Percentiles rank a stretch among this genome's conserved stretches.
These are phyloP conservation scores for Phallusia fumigata DNA, from an alignment of 23 tunicate species.

Conservation along the genomic window DNA sequence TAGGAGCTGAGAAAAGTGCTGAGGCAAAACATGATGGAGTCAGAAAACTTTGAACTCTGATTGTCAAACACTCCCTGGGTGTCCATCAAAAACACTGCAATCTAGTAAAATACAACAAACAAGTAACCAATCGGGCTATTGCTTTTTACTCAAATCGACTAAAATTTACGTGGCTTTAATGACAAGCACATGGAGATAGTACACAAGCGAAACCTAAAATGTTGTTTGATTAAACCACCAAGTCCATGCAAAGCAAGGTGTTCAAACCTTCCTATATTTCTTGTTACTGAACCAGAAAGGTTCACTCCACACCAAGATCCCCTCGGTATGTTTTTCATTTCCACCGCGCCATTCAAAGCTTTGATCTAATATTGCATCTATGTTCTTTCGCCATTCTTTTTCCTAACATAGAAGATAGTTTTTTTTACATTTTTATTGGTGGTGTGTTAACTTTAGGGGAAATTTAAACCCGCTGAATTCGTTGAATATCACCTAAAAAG, in stretches of 20 bases:
- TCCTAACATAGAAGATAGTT: background rate
- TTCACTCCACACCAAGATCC: background rate
- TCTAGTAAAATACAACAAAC: background rate
- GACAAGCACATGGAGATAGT: no score
- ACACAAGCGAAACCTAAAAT: no score
- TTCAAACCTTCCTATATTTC: background rate
- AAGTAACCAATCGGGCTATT: no score
- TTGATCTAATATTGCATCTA: background rate
- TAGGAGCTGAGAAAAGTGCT: conserved; percentile 1
- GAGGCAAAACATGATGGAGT: background rate
- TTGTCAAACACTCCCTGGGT: background rate
- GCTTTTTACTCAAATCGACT: no score
- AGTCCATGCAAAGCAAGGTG: no score
- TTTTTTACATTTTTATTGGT: no score
- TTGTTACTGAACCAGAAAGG: background rate
- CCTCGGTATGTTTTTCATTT: background rate
- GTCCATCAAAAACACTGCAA: conserved; percentile 9
- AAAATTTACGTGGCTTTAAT: no score
- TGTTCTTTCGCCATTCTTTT: background rate
- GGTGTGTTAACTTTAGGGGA: no score
- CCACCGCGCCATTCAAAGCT: conserved; percentile 2
- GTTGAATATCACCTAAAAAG: no score
- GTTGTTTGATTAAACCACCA: no score
- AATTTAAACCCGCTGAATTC: no score
- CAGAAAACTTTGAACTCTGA: background rate